Evolutionary conservation across 2,888 invertebrate species (phyloP).

Genomic region (Gerris lacustris): DNA sequence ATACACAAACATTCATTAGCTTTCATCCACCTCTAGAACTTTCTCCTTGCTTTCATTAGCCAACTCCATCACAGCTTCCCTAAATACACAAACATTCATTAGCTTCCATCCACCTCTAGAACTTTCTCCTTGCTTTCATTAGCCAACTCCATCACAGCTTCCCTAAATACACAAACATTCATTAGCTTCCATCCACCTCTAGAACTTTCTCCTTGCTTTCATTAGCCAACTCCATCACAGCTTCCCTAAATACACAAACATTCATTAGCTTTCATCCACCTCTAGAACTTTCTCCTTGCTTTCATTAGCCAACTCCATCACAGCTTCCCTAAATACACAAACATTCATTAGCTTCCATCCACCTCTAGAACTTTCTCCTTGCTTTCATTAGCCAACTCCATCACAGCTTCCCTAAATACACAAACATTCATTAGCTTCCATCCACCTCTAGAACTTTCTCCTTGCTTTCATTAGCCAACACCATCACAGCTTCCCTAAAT

Average conservation of each 20-base stretch:
- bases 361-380: constrained; percentile 56
- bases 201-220: constrained; percentile 57
- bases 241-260: constrained; percentile 45
- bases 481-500: constrained; percentile 61
- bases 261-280: constrained; percentile 44
- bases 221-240: constrained; percentile 63
- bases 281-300: constrained; percentile 55
- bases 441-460: constrained; percentile 53
- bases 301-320: constrained; percentile 62
- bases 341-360: constrained; percentile 27
- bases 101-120: constrained; percentile 50
- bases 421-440: not conserved
- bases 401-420: constrained; percentile 55
- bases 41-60: constrained; percentile 55
- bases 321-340: constrained; percentile 50
- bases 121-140: constrained; percentile 56
- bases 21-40: constrained; percentile 53
- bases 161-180: constrained; percentile 39
- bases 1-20: constrained; percentile 33
- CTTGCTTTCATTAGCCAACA: constrained; percentile 59
- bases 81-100: constrained; percentile 28
- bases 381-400: constrained; percentile 59
- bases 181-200: constrained; percentile 43
- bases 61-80: constrained; percentile 70
- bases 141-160: constrained; percentile 67